Evolutionary conservation across 2,888 invertebrate genomes (phyloP), one percentile per base, ranked within the genome.

Genomic region (Netelia melanura): DNA sequence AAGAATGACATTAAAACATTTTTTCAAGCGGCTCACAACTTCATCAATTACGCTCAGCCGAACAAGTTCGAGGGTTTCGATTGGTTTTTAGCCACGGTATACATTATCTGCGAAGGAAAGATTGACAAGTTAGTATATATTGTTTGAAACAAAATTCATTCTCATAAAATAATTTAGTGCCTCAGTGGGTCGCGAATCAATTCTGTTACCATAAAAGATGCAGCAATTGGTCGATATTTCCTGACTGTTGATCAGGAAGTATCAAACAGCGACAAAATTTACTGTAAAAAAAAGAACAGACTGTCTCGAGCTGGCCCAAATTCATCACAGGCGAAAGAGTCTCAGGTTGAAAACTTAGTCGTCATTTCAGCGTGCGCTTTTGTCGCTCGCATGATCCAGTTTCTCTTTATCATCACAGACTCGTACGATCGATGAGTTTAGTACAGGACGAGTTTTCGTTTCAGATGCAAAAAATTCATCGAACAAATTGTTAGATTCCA

Each of bases 271-370:
- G 17, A 56, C 25, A 30, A 70, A 1, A 38, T 75, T 77, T 79
- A 86, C 48, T 64, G 56, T 68, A 67, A 83, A 72, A 76, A 83
- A 71, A 75, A 38, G 6, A 38, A 70, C 71, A 70, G 68, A 83
- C 82, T 86, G 87, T 90, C 92, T 93, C 93, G 85, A 93, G 93
- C 93, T 90, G 87, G 88, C 91, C 92, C 89, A 82, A 81, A 78
- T 87, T 93, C 93, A 93, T 93, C 93, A 93, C 89, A 61, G 91
- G 92, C 91, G 6, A 89, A 25, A 67, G 83, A 84, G 93, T 92
- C 93, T 93, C 93, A 92, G 93, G 87, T 93, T 93, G 93, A 93
- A 93, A 93, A 93, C 93, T 93, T 92, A 10, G 89, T 91, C 90
- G 84, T 87, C 93, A 93, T 86, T 78, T 85, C 85, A 82, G 85